Evolutionary conservation across 2,888 invertebrate species (phyloP), one percentile per base, ranked within the genome.

Genomic region (Marasmarcha lunaedactyla): DNA sequence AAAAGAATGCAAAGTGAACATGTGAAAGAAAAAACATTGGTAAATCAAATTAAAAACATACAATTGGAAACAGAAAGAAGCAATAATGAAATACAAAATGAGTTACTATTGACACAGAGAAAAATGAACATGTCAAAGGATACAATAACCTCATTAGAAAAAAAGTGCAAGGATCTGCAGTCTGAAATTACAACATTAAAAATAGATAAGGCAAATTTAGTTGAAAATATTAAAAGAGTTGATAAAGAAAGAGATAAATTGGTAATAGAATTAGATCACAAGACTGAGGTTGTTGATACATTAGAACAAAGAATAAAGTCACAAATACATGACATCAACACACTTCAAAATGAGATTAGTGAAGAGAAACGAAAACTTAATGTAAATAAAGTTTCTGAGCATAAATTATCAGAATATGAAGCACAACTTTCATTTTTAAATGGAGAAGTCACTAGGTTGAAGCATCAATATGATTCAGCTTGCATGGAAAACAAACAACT

Each of bases 11-110:
- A 84, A 55, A 63, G 67, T 39, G 83, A 84, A 62, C 63, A 79
- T 11, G 73, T 84, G 13, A 81, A 72, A 55, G 79, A 81, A 47
- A 84, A 84, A 59, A 78, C 83, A 39, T 51, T 84, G 42, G 61
- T 79, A 41, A 81, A 61, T 55, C 84, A 84, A 65, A 74, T 71
- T 40, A 93, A 92, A 66, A 85, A 89, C 47, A 77, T 92, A 37
- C 91, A 93, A 55, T 86, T 91, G 53, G 91, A 93, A 78, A 90
- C 91, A 2, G 92, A 93, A 65, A 87, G 89, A 54, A 87, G 90
- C 35, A 79, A 90, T 43, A 81, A 85, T 40, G 90, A 91, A 49
- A 81, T 88, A 41, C 91, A 92, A 63, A 86, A 85, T 59, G 89
- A 91, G 64, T 63, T 92, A 27, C 56, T 86, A 33, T 81, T 86